A percentile compares a stretch with the other conserved stretches of the same genome.
These are phyloP conservation scores for Cassiopea andromeda DNA, from an alignment of 30 jellyfish, hydroid and myxozoan species.

Conservation along the genomic window DNA sequence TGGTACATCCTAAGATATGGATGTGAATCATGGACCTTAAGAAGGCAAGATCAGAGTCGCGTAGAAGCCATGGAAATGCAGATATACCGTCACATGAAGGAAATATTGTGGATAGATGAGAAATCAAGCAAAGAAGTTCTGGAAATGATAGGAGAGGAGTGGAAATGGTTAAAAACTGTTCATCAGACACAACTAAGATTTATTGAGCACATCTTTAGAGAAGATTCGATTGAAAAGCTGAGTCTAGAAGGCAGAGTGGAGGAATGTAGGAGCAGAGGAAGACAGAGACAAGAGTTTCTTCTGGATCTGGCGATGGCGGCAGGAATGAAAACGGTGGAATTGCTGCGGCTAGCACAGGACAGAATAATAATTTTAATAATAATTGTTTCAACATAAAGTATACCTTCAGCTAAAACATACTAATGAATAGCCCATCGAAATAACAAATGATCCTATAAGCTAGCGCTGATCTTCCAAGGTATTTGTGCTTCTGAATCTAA, in stretches of 20 bases:
- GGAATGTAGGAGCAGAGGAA: not conserved
- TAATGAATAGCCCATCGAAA: no score
- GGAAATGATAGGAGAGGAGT: not conserved
- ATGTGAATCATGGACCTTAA: not conserved
- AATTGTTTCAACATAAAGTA: no score
- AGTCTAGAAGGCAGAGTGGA: slow-evolving; percentile 2
- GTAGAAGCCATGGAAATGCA: not conserved
- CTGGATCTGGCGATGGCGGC: not conserved
- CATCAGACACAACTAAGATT: not conserved
- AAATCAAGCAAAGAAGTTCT: slow-evolving; percentile 1
- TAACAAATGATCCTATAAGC: no score
- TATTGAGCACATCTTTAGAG: not conserved
- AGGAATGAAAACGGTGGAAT: not conserved
- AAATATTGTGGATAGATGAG: not conserved
- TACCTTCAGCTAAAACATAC: no score
- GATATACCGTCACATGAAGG: not conserved
- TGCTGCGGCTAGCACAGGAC: not conserved
- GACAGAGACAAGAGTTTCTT: slow-evolving; percentile 5
- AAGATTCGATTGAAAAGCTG: not conserved
- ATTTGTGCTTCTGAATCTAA: no score
- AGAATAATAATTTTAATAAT: not conserved
- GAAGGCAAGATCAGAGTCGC: not conserved
- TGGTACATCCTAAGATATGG: not conserved
- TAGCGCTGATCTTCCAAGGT: no score
- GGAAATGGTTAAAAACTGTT: not conserved